A percentile compares a stretch with the other conserved stretches of the same genome.
Evolutionary conservation across 2,113 vertebrate genomes (phyloP).

Genomic region (Scomber scombrus): DNA sequence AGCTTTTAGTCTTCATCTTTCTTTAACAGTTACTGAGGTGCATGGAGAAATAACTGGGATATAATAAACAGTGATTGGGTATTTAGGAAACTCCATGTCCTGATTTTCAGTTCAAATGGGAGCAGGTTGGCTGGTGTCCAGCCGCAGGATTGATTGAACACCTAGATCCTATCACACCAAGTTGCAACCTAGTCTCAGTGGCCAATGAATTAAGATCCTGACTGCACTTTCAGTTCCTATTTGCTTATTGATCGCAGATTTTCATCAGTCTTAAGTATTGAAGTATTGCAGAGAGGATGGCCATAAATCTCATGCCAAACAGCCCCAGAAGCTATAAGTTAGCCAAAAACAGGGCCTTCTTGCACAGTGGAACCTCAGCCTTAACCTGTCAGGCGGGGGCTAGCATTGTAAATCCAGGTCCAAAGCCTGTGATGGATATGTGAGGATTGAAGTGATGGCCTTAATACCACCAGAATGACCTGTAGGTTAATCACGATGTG

Average conservation of each 20-base stretch:
- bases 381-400: conserved; percentile 55
- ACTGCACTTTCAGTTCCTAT: conserved; percentile 69
- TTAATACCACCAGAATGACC: conserved; percentile 66
- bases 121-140: conserved; percentile 45
- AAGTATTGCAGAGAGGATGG: conserved; percentile 62
- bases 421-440: conserved; percentile 62
- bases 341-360: conserved; percentile 46
- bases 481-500: conserved; percentile 68
- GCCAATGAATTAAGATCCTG: conserved; percentile 69
- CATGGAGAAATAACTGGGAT: conserved; percentile 8
- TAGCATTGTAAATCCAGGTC: conserved; percentile 72
- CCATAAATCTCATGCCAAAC: conserved; percentile 74
- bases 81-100: conserved; percentile 26
- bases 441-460: conserved; percentile 62
- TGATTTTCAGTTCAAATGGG: conserved; percentile 24
- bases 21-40: neutral
- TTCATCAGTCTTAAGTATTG: conserved; percentile 78
- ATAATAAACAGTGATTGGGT: conserved; percentile 35
- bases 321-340: conserved; percentile 67
- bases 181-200: conserved; percentile 30
- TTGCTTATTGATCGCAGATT: conserved; percentile 82
- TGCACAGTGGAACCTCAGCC: conserved; percentile 44
- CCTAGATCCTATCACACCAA: conserved; percentile 40
- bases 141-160: conserved; percentile 66
- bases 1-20: neutral